These are phyloP conservation scores for Pseudomugil gertrudae DNA, from an alignment of 2,797 vertebrate genomes.

Conservation along the genomic window DNA sequence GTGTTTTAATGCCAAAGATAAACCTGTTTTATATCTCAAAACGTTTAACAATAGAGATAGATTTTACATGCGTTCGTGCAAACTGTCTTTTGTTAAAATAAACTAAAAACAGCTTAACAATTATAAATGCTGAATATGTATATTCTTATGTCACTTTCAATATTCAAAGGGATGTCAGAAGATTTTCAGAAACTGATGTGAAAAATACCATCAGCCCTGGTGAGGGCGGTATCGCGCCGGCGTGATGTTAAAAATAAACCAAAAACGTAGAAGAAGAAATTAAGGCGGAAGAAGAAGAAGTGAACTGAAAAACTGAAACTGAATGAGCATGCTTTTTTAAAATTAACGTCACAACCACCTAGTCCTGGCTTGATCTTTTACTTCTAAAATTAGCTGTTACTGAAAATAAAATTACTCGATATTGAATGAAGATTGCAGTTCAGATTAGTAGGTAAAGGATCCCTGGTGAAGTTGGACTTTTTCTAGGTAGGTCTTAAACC, in stretches of 20 bases:
- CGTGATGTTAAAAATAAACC: neutral
- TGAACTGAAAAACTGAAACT: conserved; percentile 1
- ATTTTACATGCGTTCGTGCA: neutral
- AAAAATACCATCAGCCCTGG: neutral
- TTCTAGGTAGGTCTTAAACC: conserved; percentile 19
- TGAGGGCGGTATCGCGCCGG: conserved; percentile 3
- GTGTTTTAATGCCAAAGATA: too few species aligned
- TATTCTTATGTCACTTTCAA: neutral
- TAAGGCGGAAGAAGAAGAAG: neutral
- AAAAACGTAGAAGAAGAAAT: neutral
- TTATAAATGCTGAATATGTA: neutral
- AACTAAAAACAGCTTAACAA: too few species aligned
- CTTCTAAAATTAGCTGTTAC: neutral
- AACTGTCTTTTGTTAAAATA: neutral
- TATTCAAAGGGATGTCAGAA: neutral
- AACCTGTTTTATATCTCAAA: too few species aligned
- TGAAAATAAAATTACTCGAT: neutral
- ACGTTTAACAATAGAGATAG: too few species aligned
- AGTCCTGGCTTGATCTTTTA: neutral
- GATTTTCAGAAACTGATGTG: neutral
- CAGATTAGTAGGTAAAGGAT: neutral
- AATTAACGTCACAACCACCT: rapidly evolving
- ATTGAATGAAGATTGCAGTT: conserved; percentile 15
- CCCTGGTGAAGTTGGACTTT: conserved; percentile 11
- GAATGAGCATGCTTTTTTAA: neutral